These are phyloP conservation scores for Cyrtorhinus lividipennis DNA, from an alignment of 1,140 invertebrate genomes.

Conservation along the genomic window DNA sequence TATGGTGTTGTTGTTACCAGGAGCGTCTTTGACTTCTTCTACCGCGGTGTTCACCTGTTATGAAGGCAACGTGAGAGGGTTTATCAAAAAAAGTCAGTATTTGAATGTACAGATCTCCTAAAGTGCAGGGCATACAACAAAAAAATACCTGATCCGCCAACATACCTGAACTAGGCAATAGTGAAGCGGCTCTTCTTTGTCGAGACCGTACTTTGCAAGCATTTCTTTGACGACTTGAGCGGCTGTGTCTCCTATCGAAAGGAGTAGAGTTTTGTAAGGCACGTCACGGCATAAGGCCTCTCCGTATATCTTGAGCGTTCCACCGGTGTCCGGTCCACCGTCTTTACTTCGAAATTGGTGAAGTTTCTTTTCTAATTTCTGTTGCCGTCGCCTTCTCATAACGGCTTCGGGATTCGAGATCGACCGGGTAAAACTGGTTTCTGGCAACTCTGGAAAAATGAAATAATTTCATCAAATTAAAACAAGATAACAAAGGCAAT, in stretches of 20 bases:
- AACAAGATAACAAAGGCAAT: background rate
- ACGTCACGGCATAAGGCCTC: slow-evolving; percentile 91
- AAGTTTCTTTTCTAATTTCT: slow-evolving; percentile 91
- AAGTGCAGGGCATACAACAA: too few relatives aligned
- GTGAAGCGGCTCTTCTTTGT: slow-evolving; percentile 70
- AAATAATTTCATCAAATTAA: too few relatives aligned
- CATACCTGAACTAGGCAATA: slow-evolving; percentile 89
- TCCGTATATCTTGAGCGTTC: slow-evolving; percentile 96
- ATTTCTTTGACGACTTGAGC: slow-evolving; percentile 88
- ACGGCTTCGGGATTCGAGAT: slow-evolving; percentile 99
- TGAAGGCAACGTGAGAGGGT: too few relatives aligned
- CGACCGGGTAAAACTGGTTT: slow-evolving; percentile 93
- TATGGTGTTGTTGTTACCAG: slow-evolving; percentile 34
- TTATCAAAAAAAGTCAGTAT: slow-evolving; percentile 16
- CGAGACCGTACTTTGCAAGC: slow-evolving; percentile 90
- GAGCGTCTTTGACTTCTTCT: slow-evolving; percentile 37
- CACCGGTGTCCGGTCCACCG: slow-evolving; percentile 51
- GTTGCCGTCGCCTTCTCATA: slow-evolving; percentile 90
- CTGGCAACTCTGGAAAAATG: slow-evolving; percentile 68
- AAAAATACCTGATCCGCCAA: too few relatives aligned
- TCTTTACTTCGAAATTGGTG: slow-evolving; percentile 83
- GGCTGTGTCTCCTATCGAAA: slow-evolving; percentile 85
- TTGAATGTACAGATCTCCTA: too few relatives aligned
- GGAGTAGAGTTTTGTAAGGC: slow-evolving; percentile 92
- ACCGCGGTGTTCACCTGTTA: slow-evolving; percentile 42